These are phyloP conservation scores for Gyrodactylus bullatarudis DNA, from an alignment of 1,140 invertebrate genomes.

Conservation along the genomic window DNA sequence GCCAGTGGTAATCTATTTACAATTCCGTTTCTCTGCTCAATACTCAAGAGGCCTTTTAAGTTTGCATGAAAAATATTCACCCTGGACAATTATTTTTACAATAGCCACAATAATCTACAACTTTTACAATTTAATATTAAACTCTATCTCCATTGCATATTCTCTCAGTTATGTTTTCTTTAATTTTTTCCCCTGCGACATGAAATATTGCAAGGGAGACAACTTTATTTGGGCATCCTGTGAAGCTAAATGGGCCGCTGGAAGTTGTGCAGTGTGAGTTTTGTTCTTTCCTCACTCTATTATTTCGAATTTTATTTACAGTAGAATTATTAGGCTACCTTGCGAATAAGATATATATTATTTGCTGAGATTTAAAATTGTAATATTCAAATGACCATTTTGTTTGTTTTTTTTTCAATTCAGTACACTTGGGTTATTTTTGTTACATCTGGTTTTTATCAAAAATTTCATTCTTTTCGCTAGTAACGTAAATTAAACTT, in stretches of 20 bases:
- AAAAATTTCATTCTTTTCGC: too few relatives aligned
- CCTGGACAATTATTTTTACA: background rate
- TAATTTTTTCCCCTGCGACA: background rate
- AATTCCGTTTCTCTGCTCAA: background rate
- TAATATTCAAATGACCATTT: too few relatives aligned
- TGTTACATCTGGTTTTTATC: too few relatives aligned
- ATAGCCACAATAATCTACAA: background rate
- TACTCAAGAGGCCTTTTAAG: background rate
- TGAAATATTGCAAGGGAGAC: background rate
- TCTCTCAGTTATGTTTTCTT: background rate
- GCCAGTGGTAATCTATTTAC: background rate
- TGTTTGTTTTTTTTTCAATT: too few relatives aligned
- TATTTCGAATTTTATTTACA: too few relatives aligned
- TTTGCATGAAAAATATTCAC: background rate
- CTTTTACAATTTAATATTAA: background rate
- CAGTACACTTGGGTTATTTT: too few relatives aligned
- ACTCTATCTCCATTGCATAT: background rate
- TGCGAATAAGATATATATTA: too few relatives aligned
- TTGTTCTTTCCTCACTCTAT: too few relatives aligned
- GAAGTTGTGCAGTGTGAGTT: background rate
- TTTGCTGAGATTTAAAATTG: too few relatives aligned
- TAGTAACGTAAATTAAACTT: too few relatives aligned
- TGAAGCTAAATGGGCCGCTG: background rate
- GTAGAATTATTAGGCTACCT: too few relatives aligned
- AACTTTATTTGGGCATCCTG: background rate